phyloP scores from a whole-genome alignment of 2,888 invertebrate genomes.

The Peribatodes rhomboidaria region DNA sequence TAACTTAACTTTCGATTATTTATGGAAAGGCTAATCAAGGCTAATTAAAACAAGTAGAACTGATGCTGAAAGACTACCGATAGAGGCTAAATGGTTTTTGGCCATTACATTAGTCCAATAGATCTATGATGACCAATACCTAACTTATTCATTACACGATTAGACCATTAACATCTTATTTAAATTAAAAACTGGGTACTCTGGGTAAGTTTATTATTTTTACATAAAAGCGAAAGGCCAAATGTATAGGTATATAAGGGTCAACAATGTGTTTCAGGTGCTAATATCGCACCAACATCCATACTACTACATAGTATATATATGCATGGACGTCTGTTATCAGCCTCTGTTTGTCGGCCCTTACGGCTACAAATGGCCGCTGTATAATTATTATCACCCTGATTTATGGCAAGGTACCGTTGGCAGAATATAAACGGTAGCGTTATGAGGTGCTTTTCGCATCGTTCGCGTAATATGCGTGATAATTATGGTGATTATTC shows the following conservation, averaged over 20 bases:
- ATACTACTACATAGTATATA: neutral
- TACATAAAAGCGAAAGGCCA: no score
- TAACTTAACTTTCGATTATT: neutral
- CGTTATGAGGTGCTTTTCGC: constrained; percentile 59
- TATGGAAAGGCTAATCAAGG: no score
- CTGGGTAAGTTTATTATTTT: no score
- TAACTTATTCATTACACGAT: no score
- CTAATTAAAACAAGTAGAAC: no score
- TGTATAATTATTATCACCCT: constrained; percentile 81
- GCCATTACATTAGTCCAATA: no score
- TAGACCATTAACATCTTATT: no score
- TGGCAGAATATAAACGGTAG: constrained; percentile 77
- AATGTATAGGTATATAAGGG: neutral
- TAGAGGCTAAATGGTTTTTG: no score
- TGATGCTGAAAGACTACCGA: no score
- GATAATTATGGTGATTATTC: constrained; percentile 23
- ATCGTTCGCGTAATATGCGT: constrained; percentile 22
- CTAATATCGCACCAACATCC: neutral
- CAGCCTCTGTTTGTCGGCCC: constrained; percentile 67
- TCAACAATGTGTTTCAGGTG: constrained; percentile 10
- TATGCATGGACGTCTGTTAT: constrained; percentile 54
- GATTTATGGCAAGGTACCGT: constrained; percentile 79
- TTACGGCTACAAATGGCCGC: constrained; percentile 75
- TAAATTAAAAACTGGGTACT: no score
- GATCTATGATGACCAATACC: no score